A percentile compares a stretch with the other conserved stretches of the same genome.
Conservation (phyloP, 2,797 vertebrate genomes). For the Gila robusta region DNA sequence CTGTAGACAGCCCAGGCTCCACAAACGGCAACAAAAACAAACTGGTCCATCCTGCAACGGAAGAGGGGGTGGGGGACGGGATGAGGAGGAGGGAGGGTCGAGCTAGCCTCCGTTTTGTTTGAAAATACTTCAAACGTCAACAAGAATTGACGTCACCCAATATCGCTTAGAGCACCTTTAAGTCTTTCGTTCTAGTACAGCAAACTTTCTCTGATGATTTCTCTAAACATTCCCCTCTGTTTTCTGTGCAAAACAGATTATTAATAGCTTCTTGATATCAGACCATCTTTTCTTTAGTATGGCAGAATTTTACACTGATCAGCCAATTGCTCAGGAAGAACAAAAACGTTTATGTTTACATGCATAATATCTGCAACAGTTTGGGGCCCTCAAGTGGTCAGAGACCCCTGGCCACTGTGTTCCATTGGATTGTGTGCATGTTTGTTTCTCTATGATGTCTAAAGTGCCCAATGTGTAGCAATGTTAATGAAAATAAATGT, state of each 20-base stretch:
- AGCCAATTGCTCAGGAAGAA: neutral
- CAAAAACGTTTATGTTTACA: neutral
- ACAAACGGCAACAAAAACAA: no score
- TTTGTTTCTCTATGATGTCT: conserved; percentile 47
- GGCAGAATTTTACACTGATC: neutral
- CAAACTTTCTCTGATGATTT: neutral
- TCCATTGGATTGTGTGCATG: conserved; percentile 42
- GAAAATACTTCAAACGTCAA: no score
- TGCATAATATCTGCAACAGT: conserved; percentile 20
- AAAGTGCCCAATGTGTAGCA: conserved; percentile 26
- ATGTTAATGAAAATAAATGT: conserved; percentile 66
- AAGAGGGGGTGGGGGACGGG: no score
- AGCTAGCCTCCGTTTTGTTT: no score
- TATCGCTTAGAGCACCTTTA: no score
- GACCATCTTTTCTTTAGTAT: neutral
- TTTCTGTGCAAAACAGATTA: neutral
- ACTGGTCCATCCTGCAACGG: no score
- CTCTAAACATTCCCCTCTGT: neutral
- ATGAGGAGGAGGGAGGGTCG: no score
- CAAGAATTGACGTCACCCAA: no score
- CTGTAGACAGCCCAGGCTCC: no score
- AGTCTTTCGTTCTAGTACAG: neutral
- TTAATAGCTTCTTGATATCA: neutral
- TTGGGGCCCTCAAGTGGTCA: conserved; percentile 37
- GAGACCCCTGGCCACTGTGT: neutral